Evolutionary conservation across 2,888 invertebrate genomes (phyloP).

Genomic region (Pocota personata): DNA sequence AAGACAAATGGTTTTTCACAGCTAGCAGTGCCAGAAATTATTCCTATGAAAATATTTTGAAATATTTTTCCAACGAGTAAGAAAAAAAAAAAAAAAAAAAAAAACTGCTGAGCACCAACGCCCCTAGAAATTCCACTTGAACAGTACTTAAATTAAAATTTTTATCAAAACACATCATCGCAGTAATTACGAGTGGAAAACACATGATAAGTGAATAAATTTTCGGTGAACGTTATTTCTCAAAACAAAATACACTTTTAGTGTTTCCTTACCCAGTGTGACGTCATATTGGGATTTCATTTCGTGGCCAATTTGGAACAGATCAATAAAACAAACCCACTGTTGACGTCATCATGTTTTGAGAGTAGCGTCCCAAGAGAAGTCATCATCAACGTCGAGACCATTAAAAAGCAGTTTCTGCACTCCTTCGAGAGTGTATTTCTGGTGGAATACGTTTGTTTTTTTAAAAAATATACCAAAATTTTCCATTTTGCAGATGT

Average conservation of each 20-base stretch:
- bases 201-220: constrained; percentile 58
- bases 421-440: neutral
- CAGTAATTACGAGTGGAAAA: constrained; percentile 53
- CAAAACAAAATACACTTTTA: constrained; percentile 22
- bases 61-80: neutral
- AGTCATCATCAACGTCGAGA: constrained; percentile 15
- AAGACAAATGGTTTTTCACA: constrained; percentile 62
- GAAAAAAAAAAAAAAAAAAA: neutral
- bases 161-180: constrained; percentile 68
- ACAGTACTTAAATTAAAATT: constrained; percentile 65
- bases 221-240: constrained; percentile 20
- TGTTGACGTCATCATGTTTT: constrained; percentile 38
- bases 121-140: constrained; percentile 36
- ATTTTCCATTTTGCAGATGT: constrained; percentile 38
- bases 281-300: constrained; percentile 40
- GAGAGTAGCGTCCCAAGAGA: neutral
- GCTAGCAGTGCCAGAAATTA: constrained; percentile 45
- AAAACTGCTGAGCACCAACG: neutral
- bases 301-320: constrained; percentile 34
- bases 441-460: neutral
- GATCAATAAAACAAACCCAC: constrained; percentile 21
- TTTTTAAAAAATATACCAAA: neutral
- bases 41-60: constrained; percentile 63
- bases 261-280: constrained; percentile 27
- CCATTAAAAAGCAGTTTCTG: constrained; percentile 20